These are phyloP conservation scores for Clanis bilineata DNA, from an alignment of 2,888 invertebrate genomes.

Conservation along the genomic window DNA sequence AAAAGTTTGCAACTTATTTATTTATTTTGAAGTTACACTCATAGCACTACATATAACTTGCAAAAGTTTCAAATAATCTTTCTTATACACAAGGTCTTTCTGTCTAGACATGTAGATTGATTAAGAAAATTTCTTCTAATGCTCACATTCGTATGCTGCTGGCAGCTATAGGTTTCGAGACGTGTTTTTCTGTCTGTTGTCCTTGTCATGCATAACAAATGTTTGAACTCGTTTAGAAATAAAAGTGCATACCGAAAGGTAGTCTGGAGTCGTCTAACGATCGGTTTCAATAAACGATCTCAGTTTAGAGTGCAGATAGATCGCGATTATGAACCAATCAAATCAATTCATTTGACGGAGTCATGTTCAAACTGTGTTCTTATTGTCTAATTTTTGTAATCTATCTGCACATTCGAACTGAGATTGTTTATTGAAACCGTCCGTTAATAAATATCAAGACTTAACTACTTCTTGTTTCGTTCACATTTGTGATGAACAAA, in stretches of 20 bases:
- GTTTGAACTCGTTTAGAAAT: conserved; percentile 8
- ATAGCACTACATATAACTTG: neutral
- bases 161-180: conserved; percentile 8
- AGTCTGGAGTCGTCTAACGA: neutral
- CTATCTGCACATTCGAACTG: no score
- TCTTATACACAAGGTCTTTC: conserved; percentile 5
- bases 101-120: conserved; percentile 12
- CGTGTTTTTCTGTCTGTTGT: conserved; percentile 12
- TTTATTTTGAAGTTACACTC: no score
- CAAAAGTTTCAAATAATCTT: neutral
- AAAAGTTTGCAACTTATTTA: neutral
- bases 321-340: no score
- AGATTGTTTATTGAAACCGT: no score
- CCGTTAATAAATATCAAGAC: no score
- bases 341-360: no score
- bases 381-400: no score
- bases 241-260: neutral
- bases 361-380: no score
- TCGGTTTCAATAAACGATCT: no score
- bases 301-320: no score
- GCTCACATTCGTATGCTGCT: conserved; percentile 14
- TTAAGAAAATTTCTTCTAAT: conserved; percentile 16
- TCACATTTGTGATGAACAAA: no score
- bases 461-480: no score
- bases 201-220: conserved; percentile 16